Evolutionary conservation across 2,888 invertebrate species (phyloP).

Genomic region (Dione vanillae): DNA sequence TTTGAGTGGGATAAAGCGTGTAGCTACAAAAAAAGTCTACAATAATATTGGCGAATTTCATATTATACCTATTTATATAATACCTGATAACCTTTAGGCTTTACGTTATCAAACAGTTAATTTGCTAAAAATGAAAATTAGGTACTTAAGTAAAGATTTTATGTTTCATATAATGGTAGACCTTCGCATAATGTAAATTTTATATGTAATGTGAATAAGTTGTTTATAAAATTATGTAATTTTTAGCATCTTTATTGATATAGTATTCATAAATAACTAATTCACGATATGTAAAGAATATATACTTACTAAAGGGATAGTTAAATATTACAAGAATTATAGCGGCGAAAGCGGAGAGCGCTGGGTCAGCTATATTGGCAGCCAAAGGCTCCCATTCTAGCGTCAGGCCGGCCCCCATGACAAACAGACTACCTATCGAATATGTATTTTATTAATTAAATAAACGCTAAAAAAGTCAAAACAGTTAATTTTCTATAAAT

Average conservation of each 20-base stretch:
- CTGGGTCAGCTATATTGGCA: slow-evolving; percentile 88
- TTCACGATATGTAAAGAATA: not conserved
- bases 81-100: slow-evolving; percentile 9
- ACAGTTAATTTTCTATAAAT: too few relatives aligned
- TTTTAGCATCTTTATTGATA: not conserved
- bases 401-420: slow-evolving; percentile 84
- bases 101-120: not conserved
- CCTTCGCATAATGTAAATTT: not conserved
- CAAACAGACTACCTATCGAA: slow-evolving; percentile 87
- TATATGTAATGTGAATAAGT: not conserved
- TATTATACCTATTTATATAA: not conserved
- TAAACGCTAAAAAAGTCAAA: too few relatives aligned
- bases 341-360: slow-evolving; percentile 90
- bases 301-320: slow-evolving; percentile 88
- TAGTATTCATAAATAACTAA: not conserved
- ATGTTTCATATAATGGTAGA: not conserved
- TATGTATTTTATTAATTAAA: not conserved
- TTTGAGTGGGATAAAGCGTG: too few relatives aligned
- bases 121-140: slow-evolving; percentile 2
- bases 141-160: slow-evolving; percentile 2
- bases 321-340: slow-evolving; percentile 88
- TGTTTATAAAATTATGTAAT: not conserved
- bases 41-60: not conserved
- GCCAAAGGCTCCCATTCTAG: slow-evolving; percentile 75
- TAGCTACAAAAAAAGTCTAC: too few relatives aligned